Evolutionary conservation across 30 jellyfish, hydroid and myxozoan species (phyloP).

Genomic region (Morbakka virulenta): DNA sequence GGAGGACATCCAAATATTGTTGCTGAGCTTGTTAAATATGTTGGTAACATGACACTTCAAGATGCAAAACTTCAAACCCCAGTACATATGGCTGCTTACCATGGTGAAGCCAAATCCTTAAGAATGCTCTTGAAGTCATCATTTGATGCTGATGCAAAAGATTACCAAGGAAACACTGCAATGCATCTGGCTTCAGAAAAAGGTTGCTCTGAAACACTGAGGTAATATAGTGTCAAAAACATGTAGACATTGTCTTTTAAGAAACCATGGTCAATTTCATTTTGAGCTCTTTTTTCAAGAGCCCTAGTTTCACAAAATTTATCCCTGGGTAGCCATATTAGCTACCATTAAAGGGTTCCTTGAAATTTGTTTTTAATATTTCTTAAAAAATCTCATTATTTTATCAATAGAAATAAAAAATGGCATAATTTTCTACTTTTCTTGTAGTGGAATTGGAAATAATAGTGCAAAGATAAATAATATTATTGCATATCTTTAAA

Average conservation of each 20-base stretch:
- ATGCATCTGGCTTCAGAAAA: background rate
- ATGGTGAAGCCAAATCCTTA: constrained; percentile 16
- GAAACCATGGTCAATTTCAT: too few species aligned
- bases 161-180: constrained; percentile 9
- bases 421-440: constrained; percentile 4
- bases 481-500: too few species aligned
- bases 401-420: constrained; percentile 22
- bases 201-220: background rate
- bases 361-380: too few species aligned
- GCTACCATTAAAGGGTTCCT: too few species aligned
- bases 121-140: background rate
- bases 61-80: background rate
- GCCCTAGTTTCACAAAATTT: too few species aligned
- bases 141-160: background rate
- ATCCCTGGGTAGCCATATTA: too few species aligned
- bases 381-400: too few species aligned
- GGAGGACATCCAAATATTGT: constrained; percentile 1
- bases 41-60: background rate
- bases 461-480: too few species aligned
- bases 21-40: constrained; percentile 2
- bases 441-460: too few species aligned
- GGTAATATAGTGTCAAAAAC: too few species aligned
- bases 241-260: too few species aligned
- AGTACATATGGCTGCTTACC: constrained; percentile 6
- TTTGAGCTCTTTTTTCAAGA: too few species aligned